Base-by-base conservation (phyloP, 2,113 vertebrate genomes). In the Strix uralensis region DNA sequence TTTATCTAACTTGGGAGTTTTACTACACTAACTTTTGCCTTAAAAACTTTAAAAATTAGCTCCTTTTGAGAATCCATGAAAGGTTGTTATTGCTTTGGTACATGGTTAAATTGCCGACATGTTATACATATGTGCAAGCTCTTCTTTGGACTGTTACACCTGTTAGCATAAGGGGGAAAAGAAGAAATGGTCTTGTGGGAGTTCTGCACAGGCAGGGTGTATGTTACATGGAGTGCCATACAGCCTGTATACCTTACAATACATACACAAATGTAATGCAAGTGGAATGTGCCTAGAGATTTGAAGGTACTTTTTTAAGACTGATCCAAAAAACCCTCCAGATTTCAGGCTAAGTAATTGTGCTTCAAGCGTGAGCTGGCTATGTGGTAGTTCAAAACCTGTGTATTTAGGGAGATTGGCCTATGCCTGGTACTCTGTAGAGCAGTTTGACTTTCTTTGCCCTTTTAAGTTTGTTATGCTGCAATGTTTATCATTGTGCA, bases 81-180 rank as follows among this genome's bases (percentile, higher is more conserved):
- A 84, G 13, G n/a, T 30, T 63, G 27, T 74, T 90, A n/a, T 0
- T 95, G 32, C 46, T 90, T 72, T 49, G n/a, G 9, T 95, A 42
- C 1, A 1, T 63, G 69, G 32, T 74, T 90, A 55, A 69, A 70
- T 90, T 81, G 72, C 30, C 44, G 88, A 88, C 59, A 65, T 57
- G 27, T 74, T 94, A 17, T 1, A 44, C 23, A 8, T 69, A 10
- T 3, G 26, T 81, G 13, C 55, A 55, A 77, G 38, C 63, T 73
- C 59, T 82, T 79, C n/a, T 83, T 93, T 86, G 88, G 63, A 44
- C 79, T 38, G 13, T 81, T 52, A 55, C 12, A 80, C 71, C 58
- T 94, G 77, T 66, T 90, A 71, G 34, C 59, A 29, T 66, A 54
- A 73, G 59, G 34, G 22, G 51, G 51, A 47, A 52, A 72, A 59